Evolutionary conservation across 2,797 vertebrate species (phyloP), one percentile per base, ranked within the genome.

Genomic region (Anisognathus igniventris): DNA sequence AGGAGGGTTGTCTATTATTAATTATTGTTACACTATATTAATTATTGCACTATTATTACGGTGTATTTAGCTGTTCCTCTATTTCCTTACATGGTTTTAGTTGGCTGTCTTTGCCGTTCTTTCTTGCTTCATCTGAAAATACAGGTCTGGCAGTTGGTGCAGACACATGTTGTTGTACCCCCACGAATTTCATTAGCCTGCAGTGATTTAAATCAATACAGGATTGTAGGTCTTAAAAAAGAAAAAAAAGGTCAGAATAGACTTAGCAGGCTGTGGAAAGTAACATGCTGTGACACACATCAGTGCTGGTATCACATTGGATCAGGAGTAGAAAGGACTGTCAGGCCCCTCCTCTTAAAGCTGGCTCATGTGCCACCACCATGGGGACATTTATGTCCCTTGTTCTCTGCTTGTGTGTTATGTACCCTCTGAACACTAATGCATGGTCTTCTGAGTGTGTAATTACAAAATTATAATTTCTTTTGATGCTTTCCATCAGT

Each of bases 401-500:
- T 48, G 25, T 48, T 28, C 28, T 73, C 18, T 51, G 3, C 6
- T 7, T 35, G 23, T 85, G 67, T 60, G 18, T 25, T 42, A 7
- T 31, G 3, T 6, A 50, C 17, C 33, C 21, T 18, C 30, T 27
- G 75, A 87, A 79, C 17, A 40, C 30, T 61, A 54, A 22, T 2
- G 4, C 5, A 9, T n/a, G 14, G 7, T 18, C 76, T 75, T 93
- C 64, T 80, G 51, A 20, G 39, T n/a, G 47, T 48, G 40, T 37
- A 79, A 40, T 42, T 58, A 54, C 30, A 88, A 95, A 93, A 83
- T 4, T 1, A 28, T 42, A 53, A 44, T 30, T 50, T 47, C 25
- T 87, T 71, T 37, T 47, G 48, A n/a, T 44, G 35, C 40, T 56
- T 96, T 92, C 65, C 60, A 86, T 25, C 14, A 31, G 48, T n/a